phyloP scores from a whole-genome alignment of 2,888 invertebrate genomes.

The Ecdyonurus torrentis region DNA sequence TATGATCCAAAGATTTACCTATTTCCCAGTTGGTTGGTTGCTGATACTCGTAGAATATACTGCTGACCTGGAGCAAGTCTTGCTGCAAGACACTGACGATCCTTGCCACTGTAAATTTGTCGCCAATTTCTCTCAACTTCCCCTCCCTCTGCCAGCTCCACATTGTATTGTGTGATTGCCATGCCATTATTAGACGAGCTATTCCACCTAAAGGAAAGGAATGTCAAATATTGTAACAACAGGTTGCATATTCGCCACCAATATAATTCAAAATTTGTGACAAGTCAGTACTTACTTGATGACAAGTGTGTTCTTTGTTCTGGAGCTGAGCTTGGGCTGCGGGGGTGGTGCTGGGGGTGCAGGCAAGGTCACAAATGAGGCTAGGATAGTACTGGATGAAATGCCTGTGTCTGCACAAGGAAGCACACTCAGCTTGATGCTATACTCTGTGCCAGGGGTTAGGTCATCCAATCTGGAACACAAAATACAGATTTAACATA shows the following conservation, averaged over 20 bases:
- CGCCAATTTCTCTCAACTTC: constrained; percentile 44
- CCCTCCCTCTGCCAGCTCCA: constrained; percentile 61
- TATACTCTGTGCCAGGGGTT: constrained; percentile 75
- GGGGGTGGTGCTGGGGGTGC: constrained; percentile 58
- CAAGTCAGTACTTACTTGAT: constrained; percentile 33
- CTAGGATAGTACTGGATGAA: constrained; percentile 45
- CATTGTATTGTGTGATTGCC: constrained; percentile 52
- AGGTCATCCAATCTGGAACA: constrained; percentile 51
- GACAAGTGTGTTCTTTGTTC: constrained; percentile 52
- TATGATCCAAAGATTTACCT: too few species aligned
- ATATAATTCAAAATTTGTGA: too few species aligned
- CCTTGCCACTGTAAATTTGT: constrained; percentile 50
- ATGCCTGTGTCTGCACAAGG: constrained; percentile 57
- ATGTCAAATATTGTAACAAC: too few species aligned
- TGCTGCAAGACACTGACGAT: constrained; percentile 55
- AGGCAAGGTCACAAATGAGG: constrained; percentile 61
- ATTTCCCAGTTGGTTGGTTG: constrained; percentile 64
- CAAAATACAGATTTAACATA: not conserved
- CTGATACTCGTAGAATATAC: constrained; percentile 68
- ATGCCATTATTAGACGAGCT: constrained; percentile 65
- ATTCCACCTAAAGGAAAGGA: constrained; percentile 34
- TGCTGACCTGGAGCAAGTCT: constrained; percentile 62
- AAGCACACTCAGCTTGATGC: constrained; percentile 61
- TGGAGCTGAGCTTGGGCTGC: constrained; percentile 47
- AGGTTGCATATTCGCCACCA: too few species aligned